Percentiles rank a stretch among this genome's conserved stretches.
These are phyloP conservation scores for Siderastrea radians DNA, from an alignment of 92 coral and sea anemone species.

Conservation along the genomic window DNA sequence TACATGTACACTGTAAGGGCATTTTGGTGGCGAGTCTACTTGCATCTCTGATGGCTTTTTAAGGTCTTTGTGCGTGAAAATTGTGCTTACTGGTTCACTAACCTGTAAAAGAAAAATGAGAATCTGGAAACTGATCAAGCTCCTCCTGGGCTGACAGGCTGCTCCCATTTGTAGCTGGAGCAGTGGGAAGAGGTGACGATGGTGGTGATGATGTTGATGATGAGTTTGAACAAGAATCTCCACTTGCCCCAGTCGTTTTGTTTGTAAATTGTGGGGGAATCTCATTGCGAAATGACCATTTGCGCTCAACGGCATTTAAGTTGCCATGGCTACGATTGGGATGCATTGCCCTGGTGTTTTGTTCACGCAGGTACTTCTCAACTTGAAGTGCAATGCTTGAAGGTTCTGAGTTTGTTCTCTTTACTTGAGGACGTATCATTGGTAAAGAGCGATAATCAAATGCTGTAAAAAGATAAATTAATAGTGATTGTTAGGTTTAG, in stretches of 20 bases:
- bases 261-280: conserved; percentile 38
- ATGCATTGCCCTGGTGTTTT: conserved; percentile 38
- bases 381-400: conserved; percentile 83
- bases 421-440: conserved; percentile 71
- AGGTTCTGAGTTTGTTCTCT: conserved; percentile 96
- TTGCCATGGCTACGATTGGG: conserved; percentile 92
- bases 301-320: conserved; percentile 77
- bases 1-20: too few relatives aligned
- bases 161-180: conserved; percentile 65
- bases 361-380: conserved; percentile 68
- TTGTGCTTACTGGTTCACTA: background rate
- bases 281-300: conserved; percentile 16
- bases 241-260: background rate
- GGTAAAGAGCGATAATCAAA: conserved; percentile 90
- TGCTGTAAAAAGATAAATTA: conserved; percentile 41
- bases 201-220: conserved; percentile 96
- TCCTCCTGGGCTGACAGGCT: conserved; percentile 62
- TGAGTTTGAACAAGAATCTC: conserved; percentile 84
- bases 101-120: conserved; percentile 47
- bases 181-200: conserved; percentile 76
- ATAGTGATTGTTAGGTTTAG: too few relatives aligned
- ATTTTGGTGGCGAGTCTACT: too few relatives aligned
- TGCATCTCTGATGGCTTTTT: too few relatives aligned
- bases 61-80: background rate
- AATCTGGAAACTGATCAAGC: conserved; percentile 55